Conservation (phyloP, 2,113 vertebrate species). For the Aix galericulata region DNA sequence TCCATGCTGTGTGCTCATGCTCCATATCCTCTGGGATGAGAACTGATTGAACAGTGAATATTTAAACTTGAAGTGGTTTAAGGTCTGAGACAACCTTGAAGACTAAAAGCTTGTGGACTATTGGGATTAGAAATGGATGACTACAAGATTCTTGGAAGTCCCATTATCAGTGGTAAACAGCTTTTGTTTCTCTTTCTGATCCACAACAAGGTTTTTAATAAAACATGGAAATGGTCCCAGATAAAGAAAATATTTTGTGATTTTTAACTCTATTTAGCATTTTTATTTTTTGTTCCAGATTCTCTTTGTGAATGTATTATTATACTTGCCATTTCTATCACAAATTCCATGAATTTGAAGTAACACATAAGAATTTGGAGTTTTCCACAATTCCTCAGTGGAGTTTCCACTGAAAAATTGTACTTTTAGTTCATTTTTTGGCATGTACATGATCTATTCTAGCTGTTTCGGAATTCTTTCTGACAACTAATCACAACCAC, state of each 20-base stretch:
- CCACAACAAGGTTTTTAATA: background rate
- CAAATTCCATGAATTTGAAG: background rate
- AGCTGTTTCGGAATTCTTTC: background rate
- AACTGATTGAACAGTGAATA: background rate
- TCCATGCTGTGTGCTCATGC: background rate
- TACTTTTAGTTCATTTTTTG: background rate
- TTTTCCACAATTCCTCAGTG: background rate
- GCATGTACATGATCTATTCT: background rate
- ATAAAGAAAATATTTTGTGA: background rate
- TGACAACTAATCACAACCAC: background rate
- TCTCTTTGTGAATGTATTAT: background rate
- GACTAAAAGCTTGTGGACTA: background rate
- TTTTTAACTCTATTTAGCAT: background rate
- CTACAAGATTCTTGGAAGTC: background rate
- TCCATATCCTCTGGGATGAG: background rate
- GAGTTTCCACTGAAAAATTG: background rate
- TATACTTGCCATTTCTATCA: background rate
- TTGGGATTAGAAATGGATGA: background rate
- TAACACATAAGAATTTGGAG: background rate
- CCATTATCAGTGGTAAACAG: background rate
- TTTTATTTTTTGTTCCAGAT: background rate
- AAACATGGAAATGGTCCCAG: background rate
- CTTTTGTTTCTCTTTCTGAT: background rate
- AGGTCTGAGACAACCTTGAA: background rate
- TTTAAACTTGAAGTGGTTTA: background rate